These are phyloP conservation scores for Spisula solida DNA, from an alignment of 2,888 invertebrate species.

Conservation along the genomic window DNA sequence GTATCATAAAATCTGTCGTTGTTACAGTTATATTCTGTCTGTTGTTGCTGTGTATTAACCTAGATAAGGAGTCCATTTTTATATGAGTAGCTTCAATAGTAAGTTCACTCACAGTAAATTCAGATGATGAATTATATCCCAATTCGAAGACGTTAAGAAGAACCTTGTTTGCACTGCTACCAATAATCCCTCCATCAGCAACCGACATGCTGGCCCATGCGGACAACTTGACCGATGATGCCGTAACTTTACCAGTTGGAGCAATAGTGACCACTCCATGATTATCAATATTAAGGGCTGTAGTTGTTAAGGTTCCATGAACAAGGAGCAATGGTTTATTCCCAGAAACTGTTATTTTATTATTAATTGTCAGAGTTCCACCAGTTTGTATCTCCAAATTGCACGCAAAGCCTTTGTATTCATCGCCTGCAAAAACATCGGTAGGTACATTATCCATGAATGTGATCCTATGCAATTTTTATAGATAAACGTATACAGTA, in stretches of 20 bases:
- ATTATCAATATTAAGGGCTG: slow-evolving; percentile 65
- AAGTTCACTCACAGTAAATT: slow-evolving; percentile 25
- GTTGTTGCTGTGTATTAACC: slow-evolving; percentile 31
- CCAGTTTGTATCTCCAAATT: slow-evolving; percentile 44
- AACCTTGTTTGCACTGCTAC: slow-evolving; percentile 26
- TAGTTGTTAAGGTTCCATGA: slow-evolving; percentile 57
- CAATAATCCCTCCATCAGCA: slow-evolving; percentile 32
- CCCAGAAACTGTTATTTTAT: slow-evolving; percentile 65
- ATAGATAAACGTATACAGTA: too few relatives aligned
- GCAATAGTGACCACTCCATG: slow-evolving; percentile 63
- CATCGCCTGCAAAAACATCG: slow-evolving; percentile 45
- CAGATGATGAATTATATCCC: slow-evolving; percentile 40
- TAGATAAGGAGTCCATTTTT: slow-evolving; percentile 52
- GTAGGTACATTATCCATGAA: too few relatives aligned
- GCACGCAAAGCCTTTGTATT: slow-evolving; percentile 51
- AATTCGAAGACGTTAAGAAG: slow-evolving; percentile 33
- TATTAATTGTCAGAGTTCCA: slow-evolving; percentile 36
- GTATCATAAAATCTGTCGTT: slow-evolving; percentile 44
- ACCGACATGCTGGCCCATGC: slow-evolving; percentile 61
- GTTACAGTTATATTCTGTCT: slow-evolving; percentile 48
- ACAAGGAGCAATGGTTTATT: slow-evolving; percentile 61
- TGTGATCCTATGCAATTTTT: too few relatives aligned
- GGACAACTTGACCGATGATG: slow-evolving; percentile 57
- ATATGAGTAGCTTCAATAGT: slow-evolving; percentile 33
- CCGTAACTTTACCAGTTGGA: slow-evolving; percentile 57